Percentiles rank a stretch among this genome's conserved stretches.
Conservation (phyloP, 1,140 invertebrate species). For the Samia ricini region DNA sequence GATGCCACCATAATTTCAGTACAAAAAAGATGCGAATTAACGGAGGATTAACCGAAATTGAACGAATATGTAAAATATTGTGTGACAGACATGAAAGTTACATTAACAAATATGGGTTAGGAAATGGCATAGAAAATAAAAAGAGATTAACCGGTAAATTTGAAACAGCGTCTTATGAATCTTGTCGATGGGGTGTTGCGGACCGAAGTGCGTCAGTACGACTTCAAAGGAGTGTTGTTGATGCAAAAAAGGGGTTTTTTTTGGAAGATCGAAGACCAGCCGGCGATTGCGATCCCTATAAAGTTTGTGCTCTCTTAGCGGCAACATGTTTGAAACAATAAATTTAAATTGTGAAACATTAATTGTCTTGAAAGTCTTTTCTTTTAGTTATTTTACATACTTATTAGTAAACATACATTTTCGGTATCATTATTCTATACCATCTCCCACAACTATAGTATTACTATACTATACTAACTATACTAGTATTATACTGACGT, state of each 20-base stretch:
- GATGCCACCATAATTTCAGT: conserved; percentile 95
- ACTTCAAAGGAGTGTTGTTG: conserved; percentile 87
- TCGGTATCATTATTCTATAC: too few relatives aligned
- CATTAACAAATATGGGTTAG: conserved; percentile 92
- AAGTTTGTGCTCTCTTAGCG: conserved; percentile 85
- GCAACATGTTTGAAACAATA: conserved; percentile 37
- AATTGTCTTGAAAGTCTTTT: too few relatives aligned
- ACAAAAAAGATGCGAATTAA: conserved; percentile 90
- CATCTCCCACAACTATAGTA: too few relatives aligned
- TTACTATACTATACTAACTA: not conserved
- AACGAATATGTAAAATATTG: conserved; percentile 89
- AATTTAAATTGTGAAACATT: conserved; percentile 14
- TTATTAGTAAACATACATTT: too few relatives aligned
- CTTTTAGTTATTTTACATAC: too few relatives aligned
- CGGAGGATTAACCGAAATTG: conserved; percentile 84
- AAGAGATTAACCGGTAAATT: conserved; percentile 89
- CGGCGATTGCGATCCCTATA: conserved; percentile 96
- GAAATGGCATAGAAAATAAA: conserved; percentile 89
- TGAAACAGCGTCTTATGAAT: conserved; percentile 91
- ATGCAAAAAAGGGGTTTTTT: conserved; percentile 92
- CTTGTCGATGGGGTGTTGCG: conserved; percentile 86
- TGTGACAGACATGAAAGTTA: conserved; percentile 89
- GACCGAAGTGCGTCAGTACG: conserved; percentile 88
- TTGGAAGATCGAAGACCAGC: conserved; percentile 93
- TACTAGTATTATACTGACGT: too few relatives aligned